Evolutionary conservation across 2,113 vertebrate genomes (phyloP), one percentile per base, ranked within the genome.

Genomic region (Cebus imitator): DNA sequence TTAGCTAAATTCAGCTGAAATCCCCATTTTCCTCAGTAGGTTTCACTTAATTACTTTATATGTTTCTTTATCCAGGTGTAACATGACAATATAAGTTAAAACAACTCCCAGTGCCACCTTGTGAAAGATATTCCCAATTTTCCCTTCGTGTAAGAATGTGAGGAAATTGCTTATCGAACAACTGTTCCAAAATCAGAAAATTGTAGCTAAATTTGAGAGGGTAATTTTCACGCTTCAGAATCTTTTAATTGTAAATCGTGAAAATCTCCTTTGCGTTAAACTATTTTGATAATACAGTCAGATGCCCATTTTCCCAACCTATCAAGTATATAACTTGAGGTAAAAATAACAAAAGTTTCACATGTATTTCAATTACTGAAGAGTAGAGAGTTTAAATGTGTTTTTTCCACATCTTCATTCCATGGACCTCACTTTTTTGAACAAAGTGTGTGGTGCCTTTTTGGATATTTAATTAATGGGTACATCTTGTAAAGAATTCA

Each of bases 1-100:
- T 96, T 91, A 96, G 81, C 90, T 97, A 90, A 95, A 87, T 83
- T 96, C 94, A n/a, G 32, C 68, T 80, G 82, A 93, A 86, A 96
- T 97, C n/a, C n/a, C 90, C n/a, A 23, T 72, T 95, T 95, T 93
- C 58, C 87, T 96, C 52, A 30, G 48, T 70, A 87, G 66, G n/a
- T 86, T 95, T 92, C 89, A 78, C n/a, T 96, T 92, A 92, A 91
- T 96, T 96, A 95, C 94, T 95, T 97, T 85, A 20, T 80, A 58
- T 25, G 11, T 87, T 93, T 80, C 43, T 55, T 98, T 79, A 50
- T 90, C 75, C 90, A 87, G 87, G 87, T 95, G 43, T 85, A 90
- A 92, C 68, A 72, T 37, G 52, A 86, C 84, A 87, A n/a, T 17
- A 30, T 95, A 94, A 66, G 52, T 90, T 92, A 93, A 85, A 92